Conservation (phyloP, 2,797 vertebrate species). For the Buphagus erythrorhynchus region DNA sequence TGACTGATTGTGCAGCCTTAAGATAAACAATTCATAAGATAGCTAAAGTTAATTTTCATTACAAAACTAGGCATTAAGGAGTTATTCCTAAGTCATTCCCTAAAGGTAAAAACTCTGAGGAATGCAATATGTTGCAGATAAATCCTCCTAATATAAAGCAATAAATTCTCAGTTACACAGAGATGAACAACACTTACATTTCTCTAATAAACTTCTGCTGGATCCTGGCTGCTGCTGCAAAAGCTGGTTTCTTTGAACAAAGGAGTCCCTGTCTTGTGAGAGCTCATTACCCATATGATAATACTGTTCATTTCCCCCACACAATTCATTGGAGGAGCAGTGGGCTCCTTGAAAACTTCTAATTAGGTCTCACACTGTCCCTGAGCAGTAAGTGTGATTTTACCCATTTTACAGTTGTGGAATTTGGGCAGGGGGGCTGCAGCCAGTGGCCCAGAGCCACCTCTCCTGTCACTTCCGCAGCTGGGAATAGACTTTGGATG, state of each 20-base stretch:
- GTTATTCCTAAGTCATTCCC: slow-evolving; percentile 43
- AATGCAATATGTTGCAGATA: slow-evolving; percentile 31
- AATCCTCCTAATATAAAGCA: slow-evolving; percentile 42
- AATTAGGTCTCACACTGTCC: not conserved
- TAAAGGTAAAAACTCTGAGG: slow-evolving; percentile 25
- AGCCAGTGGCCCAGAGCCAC: not conserved
- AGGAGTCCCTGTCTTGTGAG: slow-evolving; percentile 27
- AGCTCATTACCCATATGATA: slow-evolving; percentile 52
- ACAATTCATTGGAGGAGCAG: not conserved
- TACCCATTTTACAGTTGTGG: not conserved
- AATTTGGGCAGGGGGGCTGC: not conserved
- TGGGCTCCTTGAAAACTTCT: not conserved
- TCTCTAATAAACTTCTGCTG: slow-evolving; percentile 41
- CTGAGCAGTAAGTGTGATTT: not conserved
- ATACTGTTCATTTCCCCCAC: slow-evolving; percentile 8
- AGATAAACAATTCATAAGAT: slow-evolving; percentile 69
- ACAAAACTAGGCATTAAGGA: slow-evolving; percentile 59
- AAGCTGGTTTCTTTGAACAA: slow-evolving; percentile 17
- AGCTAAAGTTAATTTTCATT: slow-evolving; percentile 66
- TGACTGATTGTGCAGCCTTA: slow-evolving; percentile 36
- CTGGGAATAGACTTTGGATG: not conserved
- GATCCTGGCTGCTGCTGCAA: slow-evolving; percentile 12
- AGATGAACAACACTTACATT: slow-evolving; percentile 17
- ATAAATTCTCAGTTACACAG: slow-evolving; percentile 25
- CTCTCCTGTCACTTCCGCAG: not conserved